Evolutionary conservation across 2,113 vertebrate genomes (phyloP).

Genomic region (Epinephelus cyanopodus): DNA sequence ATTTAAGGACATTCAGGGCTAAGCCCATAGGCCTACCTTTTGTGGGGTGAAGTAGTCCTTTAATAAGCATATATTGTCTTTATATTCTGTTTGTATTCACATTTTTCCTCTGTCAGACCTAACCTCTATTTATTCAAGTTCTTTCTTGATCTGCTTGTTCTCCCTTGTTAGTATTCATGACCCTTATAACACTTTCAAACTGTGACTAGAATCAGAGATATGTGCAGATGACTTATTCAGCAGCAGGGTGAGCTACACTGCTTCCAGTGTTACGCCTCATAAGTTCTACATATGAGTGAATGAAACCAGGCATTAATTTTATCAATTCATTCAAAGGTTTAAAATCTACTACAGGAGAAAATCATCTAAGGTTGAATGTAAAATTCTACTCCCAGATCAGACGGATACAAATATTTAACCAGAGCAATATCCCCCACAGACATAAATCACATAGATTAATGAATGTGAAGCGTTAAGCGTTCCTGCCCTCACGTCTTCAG

Average conservation of each 20-base stretch:
- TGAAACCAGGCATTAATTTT: not conserved
- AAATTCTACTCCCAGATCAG: slow-evolving; percentile 35
- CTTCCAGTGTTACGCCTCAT: not conserved
- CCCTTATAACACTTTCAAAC: not conserved
- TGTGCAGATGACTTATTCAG: not conserved
- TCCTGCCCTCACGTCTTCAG: slow-evolving; percentile 48
- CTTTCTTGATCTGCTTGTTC: too few relatives aligned
- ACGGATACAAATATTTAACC: slow-evolving; percentile 53
- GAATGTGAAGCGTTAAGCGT: slow-evolving; percentile 33
- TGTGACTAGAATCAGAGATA: not conserved
- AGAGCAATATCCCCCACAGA: slow-evolving; percentile 33
- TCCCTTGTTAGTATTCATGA: not conserved
- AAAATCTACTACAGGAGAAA: slow-evolving; percentile 6
- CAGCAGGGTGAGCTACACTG: not conserved
- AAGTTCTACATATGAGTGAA: not conserved
- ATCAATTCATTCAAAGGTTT: slow-evolving; percentile 11
- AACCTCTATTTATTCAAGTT: too few relatives aligned
- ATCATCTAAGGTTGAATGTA: slow-evolving; percentile 7
- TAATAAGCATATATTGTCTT: too few relatives aligned
- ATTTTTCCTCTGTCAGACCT: too few relatives aligned
- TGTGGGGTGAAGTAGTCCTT: too few relatives aligned
- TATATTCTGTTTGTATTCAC: too few relatives aligned
- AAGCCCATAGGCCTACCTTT: too few relatives aligned
- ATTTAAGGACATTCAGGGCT: too few relatives aligned
- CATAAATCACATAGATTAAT: slow-evolving; percentile 52